phyloP scores from a whole-genome alignment of 2,797 vertebrate genomes.

The Menidia menidia region DNA sequence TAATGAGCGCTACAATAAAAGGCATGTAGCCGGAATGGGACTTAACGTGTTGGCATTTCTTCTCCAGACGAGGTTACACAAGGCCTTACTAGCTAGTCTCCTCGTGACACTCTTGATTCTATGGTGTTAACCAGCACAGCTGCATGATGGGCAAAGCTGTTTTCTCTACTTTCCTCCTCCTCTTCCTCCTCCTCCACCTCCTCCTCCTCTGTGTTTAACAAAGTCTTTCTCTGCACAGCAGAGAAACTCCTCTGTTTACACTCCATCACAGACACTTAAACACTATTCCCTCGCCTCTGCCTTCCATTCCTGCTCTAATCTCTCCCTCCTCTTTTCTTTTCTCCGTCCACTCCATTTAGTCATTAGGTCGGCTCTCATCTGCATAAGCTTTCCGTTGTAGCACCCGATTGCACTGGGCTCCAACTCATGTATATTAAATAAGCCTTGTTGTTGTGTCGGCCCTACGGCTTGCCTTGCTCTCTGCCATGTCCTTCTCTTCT shows the following conservation, averaged over 20 bases:
- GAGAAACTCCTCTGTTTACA: constrained; percentile 77
- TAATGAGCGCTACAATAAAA: neutral
- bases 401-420: constrained; percentile 73
- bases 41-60: constrained; percentile 18
- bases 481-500: constrained; percentile 63
- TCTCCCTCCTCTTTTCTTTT: constrained; percentile 72
- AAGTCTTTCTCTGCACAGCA: constrained; percentile 53
- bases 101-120: constrained; percentile 22
- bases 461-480: constrained; percentile 67
- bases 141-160: constrained; percentile 39
- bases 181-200: constrained; percentile 8
- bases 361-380: constrained; percentile 81
- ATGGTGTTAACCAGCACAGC: constrained; percentile 49
- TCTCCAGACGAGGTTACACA: constrained; percentile 20
- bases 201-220: constrained; percentile 63
- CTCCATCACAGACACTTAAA: constrained; percentile 80
- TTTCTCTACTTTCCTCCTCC: constrained; percentile 19
- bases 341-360: constrained; percentile 79
- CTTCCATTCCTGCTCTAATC: constrained; percentile 73
- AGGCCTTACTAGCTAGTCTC: constrained; percentile 17
- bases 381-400: constrained; percentile 78
- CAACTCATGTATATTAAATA: constrained; percentile 85
- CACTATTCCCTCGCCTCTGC: constrained; percentile 68
- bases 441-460: constrained; percentile 80
- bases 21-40: neutral